A percentile compares a stretch with the other conserved stretches of the same genome.
phyloP scores from a whole-genome alignment of 2,113 vertebrate genomes.

The Leucopsar rothschildi region DNA sequence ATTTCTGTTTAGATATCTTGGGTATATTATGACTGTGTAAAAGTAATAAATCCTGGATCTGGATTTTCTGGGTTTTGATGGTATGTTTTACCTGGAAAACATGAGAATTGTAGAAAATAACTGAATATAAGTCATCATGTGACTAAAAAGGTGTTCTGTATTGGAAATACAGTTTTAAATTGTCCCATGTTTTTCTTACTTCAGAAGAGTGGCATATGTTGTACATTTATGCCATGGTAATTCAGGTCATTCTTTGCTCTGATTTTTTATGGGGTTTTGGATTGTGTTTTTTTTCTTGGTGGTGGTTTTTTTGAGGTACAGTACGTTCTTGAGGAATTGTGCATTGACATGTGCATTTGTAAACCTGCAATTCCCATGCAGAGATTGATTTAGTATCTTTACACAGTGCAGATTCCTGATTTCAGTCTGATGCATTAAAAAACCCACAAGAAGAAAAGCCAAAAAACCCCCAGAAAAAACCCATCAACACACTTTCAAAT shows the following conservation, averaged over 20 bases:
- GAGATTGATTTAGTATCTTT: neutral
- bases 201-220: neutral
- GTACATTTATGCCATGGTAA: neutral
- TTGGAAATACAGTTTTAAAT: neutral
- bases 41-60: neutral
- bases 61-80: neutral
- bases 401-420: neutral
- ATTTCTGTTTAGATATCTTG: neutral
- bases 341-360: fast-evolving
- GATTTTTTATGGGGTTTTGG: neutral
- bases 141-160: neutral
- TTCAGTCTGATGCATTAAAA: neutral
- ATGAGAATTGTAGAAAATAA: neutral
- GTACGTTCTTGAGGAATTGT: neutral
- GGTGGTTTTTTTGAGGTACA: neutral
- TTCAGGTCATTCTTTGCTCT: neutral
- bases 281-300: neutral
- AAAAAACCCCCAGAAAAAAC: neutral
- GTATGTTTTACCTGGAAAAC: neutral
- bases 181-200: neutral
- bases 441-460: neutral
- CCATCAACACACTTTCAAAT: neutral
- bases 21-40: neutral
- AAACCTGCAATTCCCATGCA: neutral
- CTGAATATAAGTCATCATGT: neutral